Percentiles rank a stretch among this genome's conserved stretches.
Evolutionary conservation across 2,888 invertebrate genomes (phyloP).

Genomic region (Odontocolon sp.): DNA sequence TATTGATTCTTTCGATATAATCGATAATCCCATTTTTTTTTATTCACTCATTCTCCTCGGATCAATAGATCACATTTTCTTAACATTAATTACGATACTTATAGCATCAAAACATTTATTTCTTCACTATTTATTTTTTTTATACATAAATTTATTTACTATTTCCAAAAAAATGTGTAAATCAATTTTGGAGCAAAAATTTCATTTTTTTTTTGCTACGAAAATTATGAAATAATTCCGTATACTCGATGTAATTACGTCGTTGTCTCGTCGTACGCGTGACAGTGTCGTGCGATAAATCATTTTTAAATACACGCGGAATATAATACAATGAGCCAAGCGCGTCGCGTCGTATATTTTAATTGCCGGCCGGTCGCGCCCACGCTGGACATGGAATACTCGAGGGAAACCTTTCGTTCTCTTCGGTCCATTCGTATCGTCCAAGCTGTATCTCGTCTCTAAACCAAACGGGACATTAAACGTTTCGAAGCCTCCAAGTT

Average conservation of each 20-base stretch:
- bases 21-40: no score
- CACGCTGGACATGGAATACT: conserved; percentile 51
- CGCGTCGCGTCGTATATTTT: conserved; percentile 46
- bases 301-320: conserved; percentile 42
- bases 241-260: conserved; percentile 49
- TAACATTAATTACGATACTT: no score
- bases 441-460: conserved; percentile 12
- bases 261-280: conserved; percentile 22
- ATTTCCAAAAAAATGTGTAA: no score
- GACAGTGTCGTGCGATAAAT: conserved; percentile 47
- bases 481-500: conserved; percentile 32
- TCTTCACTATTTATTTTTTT: no score
- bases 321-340: conserved; percentile 51
- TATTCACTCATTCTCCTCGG: no score
- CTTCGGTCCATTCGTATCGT: conserved; percentile 9
- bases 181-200: no score
- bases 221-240: conserved; percentile 34
- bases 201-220: conserved; percentile 8
- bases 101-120: no score
- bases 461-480: conserved; percentile 43
- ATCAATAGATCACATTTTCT: no score
- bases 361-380: conserved; percentile 55
- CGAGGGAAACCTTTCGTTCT: conserved; percentile 45
- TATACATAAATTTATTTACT: no score
- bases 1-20: no score